Conservation (phyloP, 2,888 invertebrate species). For the Eupithecia exiguata region DNA sequence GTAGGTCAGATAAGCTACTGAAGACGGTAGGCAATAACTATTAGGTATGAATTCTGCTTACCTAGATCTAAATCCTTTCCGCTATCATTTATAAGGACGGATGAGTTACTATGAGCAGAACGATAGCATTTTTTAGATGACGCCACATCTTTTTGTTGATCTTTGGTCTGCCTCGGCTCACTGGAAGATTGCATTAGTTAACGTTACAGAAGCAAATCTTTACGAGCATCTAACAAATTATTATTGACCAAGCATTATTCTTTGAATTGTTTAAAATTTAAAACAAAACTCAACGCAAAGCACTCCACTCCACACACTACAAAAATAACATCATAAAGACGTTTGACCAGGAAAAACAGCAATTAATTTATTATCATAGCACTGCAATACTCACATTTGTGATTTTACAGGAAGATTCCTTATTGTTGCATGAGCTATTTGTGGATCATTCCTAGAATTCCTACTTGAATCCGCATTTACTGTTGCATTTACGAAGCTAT, state of each 20-base stretch:
- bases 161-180: slow-evolving; percentile 56
- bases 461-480: slow-evolving; percentile 44
- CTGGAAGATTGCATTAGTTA: slow-evolving; percentile 53
- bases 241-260: background rate
- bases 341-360: background rate
- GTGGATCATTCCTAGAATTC: slow-evolving; percentile 39
- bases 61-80: slow-evolving; percentile 72
- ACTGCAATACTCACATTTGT: slow-evolving; percentile 52
- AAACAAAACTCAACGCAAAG: background rate
- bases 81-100: slow-evolving; percentile 73
- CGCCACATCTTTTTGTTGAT: slow-evolving; percentile 57
- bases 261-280: background rate
- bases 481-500: slow-evolving; percentile 45
- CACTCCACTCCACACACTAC: background rate
- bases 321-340: background rate
- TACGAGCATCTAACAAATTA: background rate
- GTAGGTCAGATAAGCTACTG: background rate
- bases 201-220: background rate
- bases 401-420: slow-evolving; percentile 49
- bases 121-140: slow-evolving; percentile 54
- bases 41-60: slow-evolving; percentile 56
- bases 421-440: slow-evolving; percentile 34
- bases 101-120: slow-evolving; percentile 65
- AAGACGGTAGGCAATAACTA: background rate
- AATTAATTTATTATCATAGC: background rate